Evolutionary conservation across 1,140 invertebrate species (phyloP).

Genomic region (Achroia grisella): DNA sequence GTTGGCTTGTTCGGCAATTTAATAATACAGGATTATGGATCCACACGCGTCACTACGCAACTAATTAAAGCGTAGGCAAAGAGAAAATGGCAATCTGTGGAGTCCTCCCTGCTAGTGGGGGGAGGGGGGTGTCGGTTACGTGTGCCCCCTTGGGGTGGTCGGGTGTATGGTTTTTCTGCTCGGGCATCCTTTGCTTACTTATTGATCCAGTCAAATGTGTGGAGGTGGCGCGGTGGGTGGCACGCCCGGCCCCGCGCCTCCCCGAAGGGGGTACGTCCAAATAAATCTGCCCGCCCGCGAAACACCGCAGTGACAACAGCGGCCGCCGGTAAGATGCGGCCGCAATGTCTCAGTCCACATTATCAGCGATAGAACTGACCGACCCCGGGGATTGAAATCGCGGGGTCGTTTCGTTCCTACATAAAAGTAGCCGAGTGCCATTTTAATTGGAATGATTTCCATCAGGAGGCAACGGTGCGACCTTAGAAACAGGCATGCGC

Average conservation of each 20-base stretch:
- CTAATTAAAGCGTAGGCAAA: conserved; percentile 74
- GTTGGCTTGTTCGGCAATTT: conserved; percentile 38
- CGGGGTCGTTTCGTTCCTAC: conserved; percentile 1
- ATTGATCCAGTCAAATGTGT: conserved; percentile 74
- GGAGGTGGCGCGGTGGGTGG: conserved; percentile 71
- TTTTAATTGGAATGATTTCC: conserved; percentile 61
- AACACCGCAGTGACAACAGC: conserved; percentile 70
- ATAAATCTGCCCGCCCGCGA: conserved; percentile 72
- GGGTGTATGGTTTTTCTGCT: conserved; percentile 75
- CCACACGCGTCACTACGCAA: conserved; percentile 70
- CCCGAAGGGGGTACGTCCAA: conserved; percentile 65
- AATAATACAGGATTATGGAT: conserved; percentile 66
- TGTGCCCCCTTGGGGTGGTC: conserved; percentile 68
- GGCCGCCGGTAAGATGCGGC: conserved; percentile 62
- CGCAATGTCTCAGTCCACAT: conserved; percentile 28
- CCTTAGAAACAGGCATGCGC: conserved; percentile 66
- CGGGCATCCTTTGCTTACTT: conserved; percentile 75
- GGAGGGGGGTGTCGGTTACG: conserved; percentile 68
- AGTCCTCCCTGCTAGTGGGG: conserved; percentile 73
- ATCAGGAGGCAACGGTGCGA: conserved; percentile 46
- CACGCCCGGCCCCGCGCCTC: conserved; percentile 51
- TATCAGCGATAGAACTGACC: conserved; percentile 15
- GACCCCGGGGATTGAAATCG: conserved; percentile 5
- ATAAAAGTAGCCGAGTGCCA: conserved; percentile 30
- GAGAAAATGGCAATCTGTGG: conserved; percentile 76